A percentile compares a stretch with the other conserved stretches of the same genome.
Evolutionary conservation across 2,888 invertebrate genomes (phyloP).

Genomic region (Fragum whitleyi): DNA sequence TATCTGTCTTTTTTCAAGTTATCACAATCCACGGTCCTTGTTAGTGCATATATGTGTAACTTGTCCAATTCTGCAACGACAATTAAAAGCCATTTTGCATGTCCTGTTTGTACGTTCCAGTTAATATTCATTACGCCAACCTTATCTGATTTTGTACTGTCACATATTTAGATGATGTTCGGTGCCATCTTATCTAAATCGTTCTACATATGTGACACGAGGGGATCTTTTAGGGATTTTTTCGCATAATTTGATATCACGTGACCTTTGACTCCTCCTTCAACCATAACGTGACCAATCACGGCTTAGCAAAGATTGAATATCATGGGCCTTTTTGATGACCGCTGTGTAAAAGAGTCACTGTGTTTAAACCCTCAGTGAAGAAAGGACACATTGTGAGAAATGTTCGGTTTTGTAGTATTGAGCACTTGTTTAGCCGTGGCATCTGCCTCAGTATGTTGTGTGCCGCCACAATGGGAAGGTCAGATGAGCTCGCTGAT

Average conservation of each 20-base stretch:
- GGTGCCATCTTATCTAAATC: background rate
- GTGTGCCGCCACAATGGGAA: conserved; percentile 58
- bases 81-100: no score
- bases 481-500: conserved; percentile 32
- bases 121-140: no score
- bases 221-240: background rate
- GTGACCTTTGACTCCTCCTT: background rate
- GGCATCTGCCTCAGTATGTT: conserved; percentile 46
- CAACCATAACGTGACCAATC: background rate
- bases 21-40: no score
- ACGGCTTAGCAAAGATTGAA: background rate
- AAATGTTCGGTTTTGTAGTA: conserved; percentile 34
- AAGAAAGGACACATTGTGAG: conserved; percentile 17
- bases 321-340: background rate
- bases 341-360: background rate
- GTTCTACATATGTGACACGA: background rate
- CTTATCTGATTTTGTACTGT: background rate
- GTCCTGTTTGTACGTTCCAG: no score
- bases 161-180: background rate
- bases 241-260: background rate
- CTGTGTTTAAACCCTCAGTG: background rate
- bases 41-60: no score
- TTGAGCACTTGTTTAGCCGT: conserved; percentile 28
- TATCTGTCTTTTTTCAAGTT: no score
- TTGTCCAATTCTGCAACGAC: no score